These are phyloP conservation scores for Megastigmus dorsalis DNA, from an alignment of 2,888 invertebrate species.

Conservation along the genomic window DNA sequence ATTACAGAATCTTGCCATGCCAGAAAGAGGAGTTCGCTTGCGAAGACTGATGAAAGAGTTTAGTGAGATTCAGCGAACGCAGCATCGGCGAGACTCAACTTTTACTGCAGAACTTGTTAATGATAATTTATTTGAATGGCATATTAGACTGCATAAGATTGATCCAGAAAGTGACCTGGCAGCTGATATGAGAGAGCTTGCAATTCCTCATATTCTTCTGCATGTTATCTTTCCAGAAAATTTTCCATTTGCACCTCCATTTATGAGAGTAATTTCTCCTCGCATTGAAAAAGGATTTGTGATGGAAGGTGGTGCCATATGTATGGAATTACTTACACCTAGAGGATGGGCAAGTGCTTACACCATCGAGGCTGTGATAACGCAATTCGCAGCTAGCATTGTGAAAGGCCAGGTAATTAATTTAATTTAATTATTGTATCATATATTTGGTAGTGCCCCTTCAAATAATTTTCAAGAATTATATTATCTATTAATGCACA, in stretches of 20 bases:
- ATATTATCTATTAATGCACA: constrained; percentile 56
- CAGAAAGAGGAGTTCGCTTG: constrained; percentile 81
- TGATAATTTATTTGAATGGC: constrained; percentile 92
- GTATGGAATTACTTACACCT: constrained; percentile 91
- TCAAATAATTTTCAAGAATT: background rate
- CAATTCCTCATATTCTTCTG: constrained; percentile 84
- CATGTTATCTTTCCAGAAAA: constrained; percentile 91
- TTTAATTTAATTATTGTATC: background rate
- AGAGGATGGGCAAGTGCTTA: constrained; percentile 92
- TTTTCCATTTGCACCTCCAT: constrained; percentile 92
- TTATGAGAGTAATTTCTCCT: constrained; percentile 82
- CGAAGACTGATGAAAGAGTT: constrained; percentile 91
- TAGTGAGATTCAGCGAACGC: constrained; percentile 85
- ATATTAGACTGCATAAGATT: constrained; percentile 86
- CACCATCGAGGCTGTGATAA: constrained; percentile 90
- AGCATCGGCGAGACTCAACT: constrained; percentile 82
- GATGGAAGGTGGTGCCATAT: constrained; percentile 93
- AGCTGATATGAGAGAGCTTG: constrained; percentile 86
- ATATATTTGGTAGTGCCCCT: background rate
- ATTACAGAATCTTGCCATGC: constrained; percentile 58
- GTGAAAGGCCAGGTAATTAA: constrained; percentile 85
- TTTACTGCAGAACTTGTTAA: constrained; percentile 90
- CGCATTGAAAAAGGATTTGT: constrained; percentile 90
- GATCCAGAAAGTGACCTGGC: constrained; percentile 90
- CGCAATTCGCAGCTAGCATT: constrained; percentile 92